Conservation (phyloP, 2,113 vertebrate genomes). For the Stomatorhinus ivindoensis region DNA sequence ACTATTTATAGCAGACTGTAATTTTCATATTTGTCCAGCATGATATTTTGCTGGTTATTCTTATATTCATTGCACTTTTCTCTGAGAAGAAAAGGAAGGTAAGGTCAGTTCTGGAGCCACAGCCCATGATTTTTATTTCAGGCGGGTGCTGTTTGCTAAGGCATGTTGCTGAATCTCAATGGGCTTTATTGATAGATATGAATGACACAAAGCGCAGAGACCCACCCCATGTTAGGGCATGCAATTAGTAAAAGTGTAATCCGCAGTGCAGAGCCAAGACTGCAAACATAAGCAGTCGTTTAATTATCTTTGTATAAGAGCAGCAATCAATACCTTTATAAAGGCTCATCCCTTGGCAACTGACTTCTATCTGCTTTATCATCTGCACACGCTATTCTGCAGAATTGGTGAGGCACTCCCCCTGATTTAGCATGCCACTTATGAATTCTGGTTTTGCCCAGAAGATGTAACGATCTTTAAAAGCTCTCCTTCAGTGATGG, state of each 20-base stretch:
- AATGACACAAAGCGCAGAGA: conserved; percentile 26
- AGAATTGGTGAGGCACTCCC: conserved; percentile 21
- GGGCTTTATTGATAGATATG: conserved; percentile 48
- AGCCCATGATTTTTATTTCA: conserved; percentile 52
- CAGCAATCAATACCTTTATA: conserved; percentile 50
- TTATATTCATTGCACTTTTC: background rate
- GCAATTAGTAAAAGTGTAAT: conserved; percentile 36
- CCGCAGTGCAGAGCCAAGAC: conserved; percentile 21
- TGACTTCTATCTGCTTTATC: conserved; percentile 46
- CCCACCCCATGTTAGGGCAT: conserved; percentile 37
- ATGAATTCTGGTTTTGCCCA: conserved; percentile 29
- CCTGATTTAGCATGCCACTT: conserved; percentile 21
- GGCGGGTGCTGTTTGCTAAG: conserved; percentile 31
- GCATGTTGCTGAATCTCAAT: conserved; percentile 54
- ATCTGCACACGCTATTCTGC: conserved; percentile 15
- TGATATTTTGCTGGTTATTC: background rate
- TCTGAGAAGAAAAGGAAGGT: background rate
- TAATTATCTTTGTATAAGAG: conserved; percentile 65
- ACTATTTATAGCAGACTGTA: background rate
- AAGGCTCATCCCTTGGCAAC: conserved; percentile 48
- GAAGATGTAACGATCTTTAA: conserved; percentile 47
- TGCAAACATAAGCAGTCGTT: conserved; percentile 49
- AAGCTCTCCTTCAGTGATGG: conserved; percentile 44
- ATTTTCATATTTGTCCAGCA: background rate
- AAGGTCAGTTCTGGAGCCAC: background rate